Evolutionary conservation across 2,888 invertebrate genomes (phyloP).

Genomic region (Poecilus cupreus): DNA sequence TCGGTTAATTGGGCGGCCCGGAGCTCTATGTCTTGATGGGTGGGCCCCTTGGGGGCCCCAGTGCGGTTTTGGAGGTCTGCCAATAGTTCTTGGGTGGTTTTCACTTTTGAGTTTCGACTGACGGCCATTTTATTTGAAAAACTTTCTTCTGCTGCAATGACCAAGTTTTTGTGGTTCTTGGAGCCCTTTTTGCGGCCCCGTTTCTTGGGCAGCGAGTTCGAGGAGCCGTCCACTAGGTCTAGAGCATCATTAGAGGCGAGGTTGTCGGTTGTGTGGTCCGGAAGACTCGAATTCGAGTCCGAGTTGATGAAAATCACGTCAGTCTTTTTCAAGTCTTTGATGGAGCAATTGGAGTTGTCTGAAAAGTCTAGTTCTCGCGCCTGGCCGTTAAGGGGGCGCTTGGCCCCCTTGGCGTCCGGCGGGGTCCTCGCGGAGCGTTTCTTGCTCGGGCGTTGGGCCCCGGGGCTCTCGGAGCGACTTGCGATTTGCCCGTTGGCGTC

Average conservation of each 20-base stretch:
- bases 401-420: conserved; percentile 63
- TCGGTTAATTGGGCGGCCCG: conserved; percentile 71
- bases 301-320: conserved; percentile 70
- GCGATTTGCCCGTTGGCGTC: conserved; percentile 70
- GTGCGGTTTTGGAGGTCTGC: conserved; percentile 79
- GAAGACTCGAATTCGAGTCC: conserved; percentile 75
- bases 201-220: conserved; percentile 73
- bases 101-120: conserved; percentile 78
- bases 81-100: conserved; percentile 87
- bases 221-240: conserved; percentile 60
- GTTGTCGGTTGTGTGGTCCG: conserved; percentile 65
- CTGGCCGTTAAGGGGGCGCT: conserved; percentile 74
- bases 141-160: conserved; percentile 75
- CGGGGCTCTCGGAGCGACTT: conserved; percentile 19
- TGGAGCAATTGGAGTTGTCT: conserved; percentile 71
- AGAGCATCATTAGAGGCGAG: conserved; percentile 1
- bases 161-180: conserved; percentile 74
- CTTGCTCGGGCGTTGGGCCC: background rate
- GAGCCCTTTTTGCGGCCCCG: conserved; percentile 78
- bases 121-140: conserved; percentile 77
- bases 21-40: conserved; percentile 44
- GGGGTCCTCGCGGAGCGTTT: conserved; percentile 65
- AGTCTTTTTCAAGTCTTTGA: conserved; percentile 61
- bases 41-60: background rate
- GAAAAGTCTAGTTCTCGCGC: conserved; percentile 70